Evolutionary conservation across 92 coral and sea anemone genomes (phyloP).

Genomic region (Galaxea fascicularis): DNA sequence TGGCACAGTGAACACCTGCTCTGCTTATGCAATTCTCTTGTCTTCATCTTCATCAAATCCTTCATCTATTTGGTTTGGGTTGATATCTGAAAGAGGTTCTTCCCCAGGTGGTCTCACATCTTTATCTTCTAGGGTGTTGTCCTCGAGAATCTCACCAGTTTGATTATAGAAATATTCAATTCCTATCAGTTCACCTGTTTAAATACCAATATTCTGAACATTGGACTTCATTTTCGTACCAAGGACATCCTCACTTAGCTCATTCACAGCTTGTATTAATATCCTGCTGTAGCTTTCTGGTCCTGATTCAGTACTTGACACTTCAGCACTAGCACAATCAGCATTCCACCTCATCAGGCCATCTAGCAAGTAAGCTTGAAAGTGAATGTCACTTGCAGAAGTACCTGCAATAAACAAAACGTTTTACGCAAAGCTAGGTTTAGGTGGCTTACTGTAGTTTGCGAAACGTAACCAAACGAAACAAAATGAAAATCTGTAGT

Average conservation of each 20-base stretch:
- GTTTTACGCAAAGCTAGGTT: too few relatives aligned
- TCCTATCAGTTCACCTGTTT: constrained; percentile 73
- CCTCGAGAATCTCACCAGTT: constrained; percentile 52
- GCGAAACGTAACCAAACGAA: too few relatives aligned
- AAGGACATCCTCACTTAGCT: constrained; percentile 30
- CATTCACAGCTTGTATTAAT: constrained; percentile 35
- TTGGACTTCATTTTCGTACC: constrained; percentile 37
- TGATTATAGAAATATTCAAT: constrained; percentile 56
- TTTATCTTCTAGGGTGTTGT: constrained; percentile 13
- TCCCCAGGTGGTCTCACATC: not conserved
- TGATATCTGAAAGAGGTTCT: constrained; percentile 50
- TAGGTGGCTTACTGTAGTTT: too few relatives aligned
- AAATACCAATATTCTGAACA: constrained; percentile 25
- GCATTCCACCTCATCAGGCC: too few relatives aligned
- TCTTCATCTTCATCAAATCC: constrained; percentile 57
- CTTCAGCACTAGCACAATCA: too few relatives aligned
- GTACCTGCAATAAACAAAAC: too few relatives aligned
- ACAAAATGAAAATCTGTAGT: too few relatives aligned
- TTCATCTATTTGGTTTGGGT: constrained; percentile 60
- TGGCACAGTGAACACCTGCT: constrained; percentile 33
- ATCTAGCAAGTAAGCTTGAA: too few relatives aligned
- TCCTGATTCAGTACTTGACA: too few relatives aligned
- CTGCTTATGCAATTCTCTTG: constrained; percentile 47
- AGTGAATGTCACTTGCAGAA: too few relatives aligned
- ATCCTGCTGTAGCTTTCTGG: constrained; percentile 51